These are phyloP conservation scores for Corythucha ciliata DNA, from an alignment of 2,888 invertebrate genomes.

Conservation along the genomic window DNA sequence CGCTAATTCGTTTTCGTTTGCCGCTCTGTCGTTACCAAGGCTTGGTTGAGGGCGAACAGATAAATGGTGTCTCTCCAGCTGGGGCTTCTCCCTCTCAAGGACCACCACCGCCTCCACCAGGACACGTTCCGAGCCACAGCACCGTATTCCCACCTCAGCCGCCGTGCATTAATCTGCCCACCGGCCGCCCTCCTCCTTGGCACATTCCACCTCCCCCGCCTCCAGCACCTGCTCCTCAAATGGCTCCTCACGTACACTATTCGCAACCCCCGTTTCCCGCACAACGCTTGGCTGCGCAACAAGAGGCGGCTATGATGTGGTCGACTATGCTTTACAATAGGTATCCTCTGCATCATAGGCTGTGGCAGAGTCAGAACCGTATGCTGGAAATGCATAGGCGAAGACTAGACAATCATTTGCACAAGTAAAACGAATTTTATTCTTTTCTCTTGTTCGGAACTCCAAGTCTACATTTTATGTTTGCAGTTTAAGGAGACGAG, in stretches of 20 bases:
- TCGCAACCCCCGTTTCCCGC: conserved; percentile 23
- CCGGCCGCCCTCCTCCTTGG: conserved; percentile 26
- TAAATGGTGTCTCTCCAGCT: too few relatives aligned
- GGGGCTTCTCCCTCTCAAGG: too few relatives aligned
- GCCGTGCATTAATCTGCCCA: conserved; percentile 22
- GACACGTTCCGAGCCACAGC: conserved; percentile 20
- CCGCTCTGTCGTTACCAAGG: too few relatives aligned
- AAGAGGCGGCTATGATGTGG: conserved; percentile 10
- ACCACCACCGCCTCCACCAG: conserved; percentile 7
- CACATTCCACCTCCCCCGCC: conserved; percentile 25
- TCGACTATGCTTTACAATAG: conserved; percentile 44
- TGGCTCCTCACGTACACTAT: conserved; percentile 23
- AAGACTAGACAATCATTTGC: conserved; percentile 35
- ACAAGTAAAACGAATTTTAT: conserved; percentile 25
- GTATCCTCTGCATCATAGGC: conserved; percentile 61
- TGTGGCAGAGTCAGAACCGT: conserved; percentile 66
- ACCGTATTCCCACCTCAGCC: conserved; percentile 31
- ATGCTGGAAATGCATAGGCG: conserved; percentile 52
- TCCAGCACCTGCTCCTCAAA: conserved; percentile 25
- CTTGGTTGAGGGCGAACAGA: too few relatives aligned
- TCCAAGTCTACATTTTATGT: too few relatives aligned
- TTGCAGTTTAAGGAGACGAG: conserved; percentile 24
- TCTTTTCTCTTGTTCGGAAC: too few relatives aligned
- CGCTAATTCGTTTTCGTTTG: conserved; percentile 30
- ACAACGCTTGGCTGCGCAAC: conserved; percentile 25